phyloP scores from a whole-genome alignment of 2,888 invertebrate genomes.

The Pharmacophagus antenor region DNA sequence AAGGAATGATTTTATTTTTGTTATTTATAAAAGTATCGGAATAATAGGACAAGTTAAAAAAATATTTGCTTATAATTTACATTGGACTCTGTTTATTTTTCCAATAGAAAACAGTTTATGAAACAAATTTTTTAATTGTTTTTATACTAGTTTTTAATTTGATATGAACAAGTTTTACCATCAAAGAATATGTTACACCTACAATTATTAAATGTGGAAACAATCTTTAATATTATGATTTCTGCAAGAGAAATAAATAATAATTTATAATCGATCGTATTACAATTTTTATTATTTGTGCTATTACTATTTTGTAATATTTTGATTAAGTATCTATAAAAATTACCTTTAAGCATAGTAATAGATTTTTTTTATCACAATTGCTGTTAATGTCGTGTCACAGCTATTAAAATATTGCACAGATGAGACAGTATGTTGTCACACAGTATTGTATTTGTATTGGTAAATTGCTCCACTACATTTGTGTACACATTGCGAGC shows the following conservation, averaged over 20 bases:
- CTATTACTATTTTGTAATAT: constrained; percentile 13
- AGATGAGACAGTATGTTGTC: too few relatives aligned
- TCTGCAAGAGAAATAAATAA: neutral
- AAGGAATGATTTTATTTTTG: neutral
- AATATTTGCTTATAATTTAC: neutral
- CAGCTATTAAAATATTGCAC: too few relatives aligned
- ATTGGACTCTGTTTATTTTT: neutral
- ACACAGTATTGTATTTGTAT: too few relatives aligned
- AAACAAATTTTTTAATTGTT: neutral
- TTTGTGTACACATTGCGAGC: too few relatives aligned
- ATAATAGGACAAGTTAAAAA: neutral
- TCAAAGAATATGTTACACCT: too few relatives aligned
- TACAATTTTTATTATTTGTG: neutral
- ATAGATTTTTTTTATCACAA: constrained; percentile 12
- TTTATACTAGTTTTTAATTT: neutral
- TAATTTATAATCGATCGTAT: neutral
- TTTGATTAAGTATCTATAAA: constrained; percentile 15
- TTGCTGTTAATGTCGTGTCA: neutral
- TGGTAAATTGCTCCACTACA: too few relatives aligned
- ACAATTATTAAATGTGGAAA: too few relatives aligned
- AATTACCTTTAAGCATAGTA: constrained; percentile 18
- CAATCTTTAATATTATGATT: neutral
- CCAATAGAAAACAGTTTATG: neutral
- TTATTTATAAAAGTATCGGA: neutral
- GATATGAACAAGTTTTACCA: neutral